A percentile compares a stretch with the other conserved stretches of the same genome.
These are phyloP conservation scores for Hydractinia symbiolongicarpus DNA, from an alignment of 30 jellyfish, hydroid and myxozoan species.

Conservation along the genomic window DNA sequence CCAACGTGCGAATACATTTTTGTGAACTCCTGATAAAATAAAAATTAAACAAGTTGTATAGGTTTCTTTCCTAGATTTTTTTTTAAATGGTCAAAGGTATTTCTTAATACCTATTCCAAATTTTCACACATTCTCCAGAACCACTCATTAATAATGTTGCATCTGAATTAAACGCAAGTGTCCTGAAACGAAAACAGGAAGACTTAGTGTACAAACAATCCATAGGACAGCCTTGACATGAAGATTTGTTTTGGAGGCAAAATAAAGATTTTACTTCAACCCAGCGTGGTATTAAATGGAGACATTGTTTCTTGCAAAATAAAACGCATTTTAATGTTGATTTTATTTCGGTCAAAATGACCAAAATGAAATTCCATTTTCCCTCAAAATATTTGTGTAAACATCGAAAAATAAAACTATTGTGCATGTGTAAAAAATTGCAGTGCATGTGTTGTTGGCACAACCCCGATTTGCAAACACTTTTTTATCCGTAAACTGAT, in stretches of 20 bases:
- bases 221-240: not conserved
- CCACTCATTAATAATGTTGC: constrained; percentile 84
- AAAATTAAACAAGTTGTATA: not conserved
- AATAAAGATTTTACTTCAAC: no score
- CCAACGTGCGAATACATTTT: constrained; percentile 84
- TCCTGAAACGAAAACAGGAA: constrained; percentile 32
- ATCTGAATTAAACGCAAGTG: constrained; percentile 72
- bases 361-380: no score
- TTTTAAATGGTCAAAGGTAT: not conserved
- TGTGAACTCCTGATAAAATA: constrained; percentile 46
- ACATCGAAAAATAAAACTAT: no score
- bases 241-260: not conserved
- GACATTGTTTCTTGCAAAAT: no score
- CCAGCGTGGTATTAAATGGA: no score
- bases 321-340: no score
- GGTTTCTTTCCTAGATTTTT: not conserved
- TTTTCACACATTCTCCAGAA: constrained; percentile 78
- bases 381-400: no score
- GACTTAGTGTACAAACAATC: no score
- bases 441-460: no score
- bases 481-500: not conserved
- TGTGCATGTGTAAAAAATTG: no score
- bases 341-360: no score
- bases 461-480: no score
- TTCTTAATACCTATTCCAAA: constrained; percentile 81